phyloP scores from a whole-genome alignment of 2,797 vertebrate species.

The Molossus alvarezi region DNA sequence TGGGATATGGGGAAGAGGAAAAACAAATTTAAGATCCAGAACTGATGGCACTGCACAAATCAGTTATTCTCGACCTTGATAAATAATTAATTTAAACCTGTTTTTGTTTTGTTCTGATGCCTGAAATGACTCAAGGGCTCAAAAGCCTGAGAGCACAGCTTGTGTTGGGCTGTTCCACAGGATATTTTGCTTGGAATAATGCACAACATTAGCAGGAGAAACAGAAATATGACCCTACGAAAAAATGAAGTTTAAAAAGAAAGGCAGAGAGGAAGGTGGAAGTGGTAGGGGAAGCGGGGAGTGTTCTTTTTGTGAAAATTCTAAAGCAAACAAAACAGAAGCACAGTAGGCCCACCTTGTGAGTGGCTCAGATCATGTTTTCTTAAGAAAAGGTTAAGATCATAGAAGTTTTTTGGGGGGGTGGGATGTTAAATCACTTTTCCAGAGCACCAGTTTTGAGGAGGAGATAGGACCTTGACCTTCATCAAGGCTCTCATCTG shows the following conservation, averaged over 20 bases:
- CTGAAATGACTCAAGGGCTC: slow-evolving; percentile 82
- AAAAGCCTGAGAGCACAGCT: slow-evolving; percentile 70
- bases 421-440: slow-evolving; percentile 35
- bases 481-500: slow-evolving; percentile 21
- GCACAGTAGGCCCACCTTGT: slow-evolving; percentile 15
- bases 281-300: neutral
- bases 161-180: slow-evolving; percentile 68
- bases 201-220: slow-evolving; percentile 53
- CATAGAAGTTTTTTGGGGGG: slow-evolving; percentile 7
- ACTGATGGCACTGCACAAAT: slow-evolving; percentile 76
- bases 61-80: slow-evolving; percentile 87
- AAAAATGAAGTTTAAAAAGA: slow-evolving; percentile 28
- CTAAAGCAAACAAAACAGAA: slow-evolving; percentile 6
- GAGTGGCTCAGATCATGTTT: slow-evolving; percentile 23
- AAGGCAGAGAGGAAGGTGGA: neutral
- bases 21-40: slow-evolving; percentile 71
- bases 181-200: slow-evolving; percentile 76
- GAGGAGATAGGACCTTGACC: neutral
- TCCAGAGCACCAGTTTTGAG: neutral
- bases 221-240: slow-evolving; percentile 54
- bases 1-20: neutral
- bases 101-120: slow-evolving; percentile 83
- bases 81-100: slow-evolving; percentile 87
- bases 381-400: slow-evolving; percentile 64
- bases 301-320: slow-evolving; percentile 21